Evolutionary conservation across 1,140 invertebrate species (phyloP), one percentile per base, ranked within the genome.

Genomic region (Parasteatoda tepidariorum): DNA sequence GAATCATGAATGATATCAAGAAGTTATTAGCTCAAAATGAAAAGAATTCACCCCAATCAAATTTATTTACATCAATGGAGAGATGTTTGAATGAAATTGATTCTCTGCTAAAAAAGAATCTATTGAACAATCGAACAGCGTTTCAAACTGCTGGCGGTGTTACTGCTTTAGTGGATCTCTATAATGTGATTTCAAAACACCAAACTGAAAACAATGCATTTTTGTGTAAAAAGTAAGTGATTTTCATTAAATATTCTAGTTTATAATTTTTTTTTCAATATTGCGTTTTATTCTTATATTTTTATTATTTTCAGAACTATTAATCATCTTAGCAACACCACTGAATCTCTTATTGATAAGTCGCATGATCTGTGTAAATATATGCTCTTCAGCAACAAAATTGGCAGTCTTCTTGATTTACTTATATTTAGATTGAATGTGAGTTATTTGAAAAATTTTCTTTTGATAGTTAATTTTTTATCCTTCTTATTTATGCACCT

Each of bases 301-400:
- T n/a, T 24, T 68, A 6, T 30, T 28, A 28, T n/a, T 64, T 76
- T 34, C 38, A 83, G 81, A 31, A 73, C 54, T 28, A 61, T 83
- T 18, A 73, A 48, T 33, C 68, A 74, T 73, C 22, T 83, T 18
- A 54, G 67, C 13, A 28, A 22, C 11, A 74, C 48, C 15, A 9
- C 38, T 73, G 81, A 55, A 55, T 54, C 68, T 24, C 11, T 57
- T 26, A 26, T 83, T 18, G 70, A 83, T 7, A 73, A 84, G 5
- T 78, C 66, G 24, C 87, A 87, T 22, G 90, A 91, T 9, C 94
- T 93, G 86, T 92, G 91, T 84, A 91, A 93, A 79, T 92, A 91
- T 85, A 90, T 94, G 83, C 88, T 95, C 54, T 90, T 93, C 73
- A 93, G 92, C 83, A 95, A 94, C 87, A 92, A 93, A 87, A 91